Conservation (phyloP, 1,140 invertebrate species). For the Habropoda laboriosa region DNA sequence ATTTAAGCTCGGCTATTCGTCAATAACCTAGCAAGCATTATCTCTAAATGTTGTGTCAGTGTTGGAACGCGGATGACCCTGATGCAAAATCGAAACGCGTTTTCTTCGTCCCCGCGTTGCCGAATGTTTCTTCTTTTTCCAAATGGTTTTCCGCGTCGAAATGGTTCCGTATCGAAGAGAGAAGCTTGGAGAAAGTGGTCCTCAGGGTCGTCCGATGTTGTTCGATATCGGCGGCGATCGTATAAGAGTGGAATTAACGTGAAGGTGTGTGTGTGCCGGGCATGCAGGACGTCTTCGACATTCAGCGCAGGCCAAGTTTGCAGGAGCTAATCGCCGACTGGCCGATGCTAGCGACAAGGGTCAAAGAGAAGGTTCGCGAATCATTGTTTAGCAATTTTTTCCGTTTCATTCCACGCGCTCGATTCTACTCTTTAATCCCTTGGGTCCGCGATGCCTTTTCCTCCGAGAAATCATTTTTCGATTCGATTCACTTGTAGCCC, state of each 20-base stretch:
- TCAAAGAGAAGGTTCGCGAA: slow-evolving; percentile 85
- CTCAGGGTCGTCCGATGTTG: slow-evolving; percentile 30
- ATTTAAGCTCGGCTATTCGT: slow-evolving; percentile 24
- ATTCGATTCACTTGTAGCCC: too few species aligned
- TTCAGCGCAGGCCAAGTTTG: slow-evolving; percentile 85
- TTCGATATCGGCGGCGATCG: slow-evolving; percentile 36
- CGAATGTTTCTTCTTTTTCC: too few species aligned
- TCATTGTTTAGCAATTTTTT: slow-evolving; percentile 54
- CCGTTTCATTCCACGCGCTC: slow-evolving; percentile 49
- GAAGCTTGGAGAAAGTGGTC: too few species aligned
- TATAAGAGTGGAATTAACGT: slow-evolving; percentile 66
- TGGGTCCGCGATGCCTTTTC: slow-evolving; percentile 2
- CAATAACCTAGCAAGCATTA: slow-evolving; percentile 62
- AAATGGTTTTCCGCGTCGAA: background rate
- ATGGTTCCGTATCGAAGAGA: background rate
- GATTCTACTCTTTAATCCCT: slow-evolving; percentile 47
- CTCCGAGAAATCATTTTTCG: too few species aligned
- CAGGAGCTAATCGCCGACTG: slow-evolving; percentile 85
- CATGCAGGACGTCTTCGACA: slow-evolving; percentile 85
- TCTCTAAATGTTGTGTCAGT: slow-evolving; percentile 61
- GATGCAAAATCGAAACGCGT: background rate
- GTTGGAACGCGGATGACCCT: slow-evolving; percentile 6
- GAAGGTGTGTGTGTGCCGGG: slow-evolving; percentile 70
- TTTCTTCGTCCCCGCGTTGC: too few species aligned
- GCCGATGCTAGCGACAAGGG: slow-evolving; percentile 84